Evolutionary conservation across 2,888 invertebrate species (phyloP), one percentile per base, ranked within the genome.

Genomic region (Andrena bucephala): DNA sequence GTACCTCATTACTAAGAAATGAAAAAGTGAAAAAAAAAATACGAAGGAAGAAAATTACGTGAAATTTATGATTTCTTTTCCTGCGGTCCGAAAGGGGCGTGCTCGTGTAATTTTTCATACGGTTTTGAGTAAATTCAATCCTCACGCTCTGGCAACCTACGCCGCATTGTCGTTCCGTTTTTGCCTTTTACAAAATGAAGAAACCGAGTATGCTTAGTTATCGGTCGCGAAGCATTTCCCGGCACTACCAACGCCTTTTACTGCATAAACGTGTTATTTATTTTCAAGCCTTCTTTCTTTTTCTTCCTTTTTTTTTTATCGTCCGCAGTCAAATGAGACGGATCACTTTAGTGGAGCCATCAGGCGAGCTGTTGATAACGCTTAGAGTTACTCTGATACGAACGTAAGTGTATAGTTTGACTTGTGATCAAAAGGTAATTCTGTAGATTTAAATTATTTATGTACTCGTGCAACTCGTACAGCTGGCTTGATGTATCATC

Each of bases 211-310:
- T 57, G 13, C 13, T 16, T 1, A 48, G 59, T 29, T 27, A 54
- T 65, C 73, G 69, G 69, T 74, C 62, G 48, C 66, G 33, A 59
- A 67, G 48, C 48, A 57, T 67, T 54, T 42, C 31, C 48, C 36
- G 50, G 57, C 69, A 68, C 29, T 70, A 79, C 79, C 27, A 27
- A 63, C 48, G 36, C 20, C 50, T 42, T 42, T 54, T 54, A 1
- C 13, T 0, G 84, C 85, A 73, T 77, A 69, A 81, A 85, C 85
- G 80, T 82, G 72, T 84, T 85, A 87, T 88, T 89, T 85, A 87
- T 87, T 81, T 84, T 78, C 81, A 60, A 33, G 76, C 63, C 24
- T 57, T 57, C 20, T 33, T 70, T 65, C 27, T 73, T 33, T 24
- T 24, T 27, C 42, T 4, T 13, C 13, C 42, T 42, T 42, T 42